Conservation (phyloP, 92 coral and sea anemone species). For the Plumapathes pennacea region DNA sequence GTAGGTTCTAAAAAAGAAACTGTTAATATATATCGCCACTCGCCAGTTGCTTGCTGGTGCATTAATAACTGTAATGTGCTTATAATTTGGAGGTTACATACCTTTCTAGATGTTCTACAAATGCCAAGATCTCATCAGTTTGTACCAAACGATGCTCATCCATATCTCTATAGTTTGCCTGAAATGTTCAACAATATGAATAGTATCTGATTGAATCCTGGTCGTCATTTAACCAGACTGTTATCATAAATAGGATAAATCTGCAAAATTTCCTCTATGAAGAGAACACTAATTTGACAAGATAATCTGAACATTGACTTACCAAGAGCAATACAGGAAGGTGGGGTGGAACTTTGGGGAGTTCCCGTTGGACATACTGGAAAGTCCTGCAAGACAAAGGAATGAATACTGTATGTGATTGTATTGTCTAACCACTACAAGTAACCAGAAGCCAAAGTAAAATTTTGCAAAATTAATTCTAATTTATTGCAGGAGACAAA, state of each 20-base stretch:
- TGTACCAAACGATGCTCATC: constrained; percentile 88
- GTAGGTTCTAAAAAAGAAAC: too few relatives aligned
- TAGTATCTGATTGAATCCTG: too few relatives aligned
- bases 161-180: constrained; percentile 96
- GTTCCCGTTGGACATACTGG: constrained; percentile 82
- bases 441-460: neutral
- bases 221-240: too few relatives aligned
- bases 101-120: constrained; percentile 79
- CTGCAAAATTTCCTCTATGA: neutral
- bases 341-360: constrained; percentile 89
- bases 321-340: constrained; percentile 91
- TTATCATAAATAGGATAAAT: neutral
- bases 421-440: too few relatives aligned
- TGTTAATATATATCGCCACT: too few relatives aligned
- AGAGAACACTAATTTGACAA: neutral
- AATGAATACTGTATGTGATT: neutral
- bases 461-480: neutral
- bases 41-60: too few relatives aligned
- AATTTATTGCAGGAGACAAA: neutral
- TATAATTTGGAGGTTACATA: too few relatives aligned
- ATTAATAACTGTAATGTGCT: too few relatives aligned
- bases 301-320: constrained; percentile 7
- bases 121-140: constrained; percentile 64
- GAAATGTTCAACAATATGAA: too few relatives aligned
- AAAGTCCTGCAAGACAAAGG: constrained; percentile 67